Evolutionary conservation across 1,140 invertebrate genomes (phyloP), one percentile per base, ranked within the genome.

Genomic region (Apis florea): DNA sequence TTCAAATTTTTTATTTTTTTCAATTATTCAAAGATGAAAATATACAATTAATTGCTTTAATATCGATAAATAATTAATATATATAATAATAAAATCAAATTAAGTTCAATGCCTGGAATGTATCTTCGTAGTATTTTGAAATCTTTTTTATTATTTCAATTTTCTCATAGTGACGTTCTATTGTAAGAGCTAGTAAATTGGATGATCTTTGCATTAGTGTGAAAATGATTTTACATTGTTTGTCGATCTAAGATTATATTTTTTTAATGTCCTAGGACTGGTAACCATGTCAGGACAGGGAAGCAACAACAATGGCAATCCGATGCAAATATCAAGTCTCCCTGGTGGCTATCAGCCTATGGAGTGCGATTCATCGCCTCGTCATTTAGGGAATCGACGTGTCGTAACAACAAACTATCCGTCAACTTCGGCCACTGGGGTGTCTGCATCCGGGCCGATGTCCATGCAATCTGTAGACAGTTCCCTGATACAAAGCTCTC

Each of bases 351-450:
- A 94, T 85, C 93, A 94, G 74, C 92, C 94, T 53, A 94, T 94
- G 94, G 94, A 94, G 53, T 94, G 94, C 84, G 94, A 94, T 77
- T 93, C 94, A 17, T 94, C 94, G 83, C 94, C 92, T 49, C 90
- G 92, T 80, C 92, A 93, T 71, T 83, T 87, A 71, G 85, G 78
- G 47, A 83, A 74, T 64, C 90, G 90, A 47, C 90, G 91, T 74
- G 88, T 81, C 63, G 84, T 89, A 77, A 88, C 83, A 76, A 74
- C 88, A 71, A 80, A 71, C 84, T 90, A 90, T 88, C 84, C 90
- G 77, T 90, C 89, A 58, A 87, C 87, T 15, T 88, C 85, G 68
- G 84, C 88, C 81, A 86, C 85, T 59, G 90, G 86, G 72, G 83
- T 84, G 73, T 81, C 89, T 66, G 74, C 90, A 59, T 90, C 91